These are phyloP conservation scores for Knipowitschia caucasica DNA, from an alignment of 2,797 vertebrate genomes.

Conservation along the genomic window DNA sequence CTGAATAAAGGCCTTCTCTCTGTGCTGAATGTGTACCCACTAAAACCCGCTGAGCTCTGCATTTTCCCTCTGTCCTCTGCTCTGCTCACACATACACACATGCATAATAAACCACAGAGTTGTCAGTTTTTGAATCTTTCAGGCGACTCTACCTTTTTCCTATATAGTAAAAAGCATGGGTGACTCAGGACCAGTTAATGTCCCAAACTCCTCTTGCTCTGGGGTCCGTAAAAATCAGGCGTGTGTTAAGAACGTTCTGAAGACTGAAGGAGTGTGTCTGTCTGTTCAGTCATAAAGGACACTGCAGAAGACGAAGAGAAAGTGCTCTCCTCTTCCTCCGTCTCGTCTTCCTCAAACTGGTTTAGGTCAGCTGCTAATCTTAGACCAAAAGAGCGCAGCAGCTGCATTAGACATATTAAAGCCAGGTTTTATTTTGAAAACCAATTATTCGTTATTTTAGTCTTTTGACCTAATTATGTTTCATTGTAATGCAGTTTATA, in stretches of 20 bases:
- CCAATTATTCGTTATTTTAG: neutral
- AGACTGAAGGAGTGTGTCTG: slow-evolving; percentile 48
- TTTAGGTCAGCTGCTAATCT: slow-evolving; percentile 49
- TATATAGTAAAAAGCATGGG: neutral
- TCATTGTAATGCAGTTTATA: neutral
- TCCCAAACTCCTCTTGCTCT: slow-evolving; percentile 4
- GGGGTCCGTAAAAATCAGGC: slow-evolving; percentile 20
- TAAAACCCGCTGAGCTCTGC: slow-evolving; percentile 73
- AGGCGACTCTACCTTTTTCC: neutral
- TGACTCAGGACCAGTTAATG: slow-evolving; percentile 3
- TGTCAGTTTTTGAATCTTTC: slow-evolving; percentile 5
- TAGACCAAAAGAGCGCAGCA: slow-evolving; percentile 27
- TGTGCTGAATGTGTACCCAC: slow-evolving; percentile 70
- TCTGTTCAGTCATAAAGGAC: slow-evolving; percentile 46
- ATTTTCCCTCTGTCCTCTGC: slow-evolving; percentile 33
- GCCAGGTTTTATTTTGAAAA: neutral
- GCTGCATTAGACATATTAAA: slow-evolving; percentile 12
- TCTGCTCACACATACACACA: slow-evolving; percentile 16
- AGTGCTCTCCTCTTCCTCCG: slow-evolving; percentile 23
- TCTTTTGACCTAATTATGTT: neutral
- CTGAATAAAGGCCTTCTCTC: slow-evolving; percentile 74
- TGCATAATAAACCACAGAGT: neutral
- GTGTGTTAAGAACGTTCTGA: slow-evolving; percentile 22
- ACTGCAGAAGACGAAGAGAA: slow-evolving; percentile 54
- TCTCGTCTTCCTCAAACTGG: slow-evolving; percentile 33